A percentile compares a stretch with the other conserved stretches of the same genome.
These are phyloP conservation scores for Ctenosaura bakeri DNA, from an alignment of 2,797 vertebrate species.

Conservation along the genomic window DNA sequence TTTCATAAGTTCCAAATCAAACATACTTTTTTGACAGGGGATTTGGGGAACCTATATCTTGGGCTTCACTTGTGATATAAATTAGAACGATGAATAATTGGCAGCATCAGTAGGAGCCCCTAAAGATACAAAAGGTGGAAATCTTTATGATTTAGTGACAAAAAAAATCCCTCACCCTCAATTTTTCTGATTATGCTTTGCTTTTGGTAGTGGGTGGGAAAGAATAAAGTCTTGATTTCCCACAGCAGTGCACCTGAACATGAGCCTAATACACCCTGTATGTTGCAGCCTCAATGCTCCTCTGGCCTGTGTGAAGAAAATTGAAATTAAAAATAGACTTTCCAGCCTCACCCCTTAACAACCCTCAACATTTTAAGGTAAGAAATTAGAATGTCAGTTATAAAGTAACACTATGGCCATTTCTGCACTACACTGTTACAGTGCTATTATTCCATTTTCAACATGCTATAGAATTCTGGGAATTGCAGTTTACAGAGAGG, in stretches of 20 bases:
- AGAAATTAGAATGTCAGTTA: conserved; percentile 58
- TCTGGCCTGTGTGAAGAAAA: neutral
- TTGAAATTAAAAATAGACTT: conserved; percentile 49
- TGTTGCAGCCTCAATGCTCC: neutral
- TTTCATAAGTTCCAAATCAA: conserved; percentile 28
- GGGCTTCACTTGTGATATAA: neutral
- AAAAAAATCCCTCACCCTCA: neutral
- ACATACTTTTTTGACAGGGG: neutral
- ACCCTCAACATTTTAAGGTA: conserved; percentile 18
- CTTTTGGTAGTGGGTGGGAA: neutral
- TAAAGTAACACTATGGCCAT: conserved; percentile 34
- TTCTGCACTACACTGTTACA: too few relatives aligned
- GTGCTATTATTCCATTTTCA: too few relatives aligned
- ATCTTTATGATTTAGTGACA: conserved; percentile 18
- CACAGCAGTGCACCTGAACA: neutral
- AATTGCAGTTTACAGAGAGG: too few relatives aligned
- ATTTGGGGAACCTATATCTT: conserved; percentile 21
- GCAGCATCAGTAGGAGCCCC: neutral
- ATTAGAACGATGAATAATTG: neutral
- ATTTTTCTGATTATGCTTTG: neutral
- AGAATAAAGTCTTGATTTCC: conserved; percentile 18
- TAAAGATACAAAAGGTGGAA: neutral
- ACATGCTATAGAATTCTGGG: too few relatives aligned
- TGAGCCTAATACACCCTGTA: neutral
- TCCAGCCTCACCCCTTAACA: conserved; percentile 20